These are phyloP conservation scores for Eulemur macaco DNA, from an alignment of 2,113 vertebrate species.

Conservation along the genomic window DNA sequence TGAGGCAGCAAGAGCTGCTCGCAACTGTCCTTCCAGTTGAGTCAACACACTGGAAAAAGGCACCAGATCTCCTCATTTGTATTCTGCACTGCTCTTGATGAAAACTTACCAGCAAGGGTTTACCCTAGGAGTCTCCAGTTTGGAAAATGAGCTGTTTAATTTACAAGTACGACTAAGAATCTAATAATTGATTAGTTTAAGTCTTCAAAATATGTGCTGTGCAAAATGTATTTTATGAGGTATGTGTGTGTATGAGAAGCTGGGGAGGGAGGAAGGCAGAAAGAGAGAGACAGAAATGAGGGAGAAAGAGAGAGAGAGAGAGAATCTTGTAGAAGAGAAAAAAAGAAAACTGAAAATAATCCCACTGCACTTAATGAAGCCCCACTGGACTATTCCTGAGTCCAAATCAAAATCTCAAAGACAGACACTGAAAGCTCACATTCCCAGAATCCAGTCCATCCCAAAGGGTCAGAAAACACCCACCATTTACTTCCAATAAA, in stretches of 20 bases:
- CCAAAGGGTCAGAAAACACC: neutral
- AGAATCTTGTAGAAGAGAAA: neutral
- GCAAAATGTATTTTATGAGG: neutral
- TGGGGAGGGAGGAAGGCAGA: neutral
- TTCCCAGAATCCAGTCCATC: constrained; percentile 31
- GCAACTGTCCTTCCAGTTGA: neutral
- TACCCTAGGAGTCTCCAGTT: neutral
- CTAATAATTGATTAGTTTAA: neutral
- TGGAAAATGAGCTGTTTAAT: neutral
- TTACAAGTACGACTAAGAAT: neutral
- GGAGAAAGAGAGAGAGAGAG: neutral
- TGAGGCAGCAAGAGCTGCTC: neutral
- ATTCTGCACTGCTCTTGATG: neutral
- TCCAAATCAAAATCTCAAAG: constrained; percentile 24
- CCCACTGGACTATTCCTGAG: neutral
- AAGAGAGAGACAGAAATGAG: neutral
- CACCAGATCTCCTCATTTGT: neutral
- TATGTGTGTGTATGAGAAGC: neutral
- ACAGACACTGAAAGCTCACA: neutral
- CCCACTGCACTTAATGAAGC: neutral
- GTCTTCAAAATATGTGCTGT: neutral
- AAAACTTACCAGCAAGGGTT: neutral
- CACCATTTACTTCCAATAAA: constrained; percentile 17
- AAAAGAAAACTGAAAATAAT: neutral
- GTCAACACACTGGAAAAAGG: neutral